Evolutionary conservation across 2,888 invertebrate species (phyloP), one percentile per base, ranked within the genome.

Genomic region (Eurytoma californica): DNA sequence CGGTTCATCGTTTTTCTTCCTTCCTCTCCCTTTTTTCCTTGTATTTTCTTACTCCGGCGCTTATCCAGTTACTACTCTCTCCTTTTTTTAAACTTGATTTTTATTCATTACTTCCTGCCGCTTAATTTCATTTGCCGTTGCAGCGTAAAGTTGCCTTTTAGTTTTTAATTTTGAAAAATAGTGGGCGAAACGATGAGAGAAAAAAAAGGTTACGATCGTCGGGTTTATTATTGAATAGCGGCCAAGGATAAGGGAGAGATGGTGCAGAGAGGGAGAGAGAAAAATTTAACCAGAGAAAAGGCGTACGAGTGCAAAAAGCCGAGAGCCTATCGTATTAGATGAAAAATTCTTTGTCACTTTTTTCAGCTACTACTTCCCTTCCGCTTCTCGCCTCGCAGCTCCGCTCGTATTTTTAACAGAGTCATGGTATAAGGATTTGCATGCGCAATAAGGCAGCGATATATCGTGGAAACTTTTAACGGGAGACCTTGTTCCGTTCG

Each of bases 381-480:
- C 49, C 39, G 39, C 39, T 39, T 39, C 39, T 39, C 39, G 39
- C 39, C 39, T 39, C 39, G 39, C 39, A 1, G 30, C 68, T 69
- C 20, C 20, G 70, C 60, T 49, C 70, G 49, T 70, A 58, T 58
- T 70, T 70, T 60, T 60, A 70, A 70, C 60, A 47, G 70, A 58
- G 47, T 58, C 49, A 70, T 70, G 60, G 49, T 57, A 49, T 51
- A 63, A 72, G 78, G 65, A 72, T 72, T 72, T 63, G 72, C 63
- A 65, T 63, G 20, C 55, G 39, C 61, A 63, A 72, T 72, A 53
- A 72, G 63, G 30, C 13, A 30, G 51, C 65, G n/a, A 63, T 72
- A 61, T 72, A 72, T 72, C 30, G 12, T 55, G 30, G 14, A 72
- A 72, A 65, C 55, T 72, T 72, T 63, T 65, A 65, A 61, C 18